These are phyloP conservation scores for Drosophila biarmipes DNA, from an alignment of 1,140 invertebrate genomes.

Conservation along the genomic window DNA sequence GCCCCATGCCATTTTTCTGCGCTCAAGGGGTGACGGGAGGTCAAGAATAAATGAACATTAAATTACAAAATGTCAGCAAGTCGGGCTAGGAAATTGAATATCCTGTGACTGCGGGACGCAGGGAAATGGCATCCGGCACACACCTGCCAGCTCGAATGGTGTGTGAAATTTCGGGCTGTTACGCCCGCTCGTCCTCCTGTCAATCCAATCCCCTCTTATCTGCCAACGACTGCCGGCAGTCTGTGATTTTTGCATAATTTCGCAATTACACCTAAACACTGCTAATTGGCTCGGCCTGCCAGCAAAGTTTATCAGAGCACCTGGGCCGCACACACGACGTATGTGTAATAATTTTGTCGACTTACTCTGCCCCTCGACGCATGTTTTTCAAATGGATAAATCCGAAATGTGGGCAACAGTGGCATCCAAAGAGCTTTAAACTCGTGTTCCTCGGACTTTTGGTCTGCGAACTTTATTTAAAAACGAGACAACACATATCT, in stretches of 20 bases:
- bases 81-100: slow-evolving; percentile 64
- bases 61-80: slow-evolving; percentile 43
- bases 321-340: slow-evolving; percentile 42
- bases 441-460: neutral
- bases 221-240: slow-evolving; percentile 9
- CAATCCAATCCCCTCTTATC: slow-evolving; percentile 9
- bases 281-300: slow-evolving; percentile 56
- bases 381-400: slow-evolving; percentile 4
- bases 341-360: slow-evolving; percentile 31
- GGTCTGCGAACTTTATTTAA: slow-evolving; percentile 1
- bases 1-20: slow-evolving; percentile 10
- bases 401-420: neutral
- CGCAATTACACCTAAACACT: slow-evolving; percentile 65
- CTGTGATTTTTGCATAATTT: slow-evolving; percentile 73
- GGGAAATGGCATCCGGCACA: slow-evolving; percentile 11
- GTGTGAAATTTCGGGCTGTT: slow-evolving; percentile 1
- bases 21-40: slow-evolving; percentile 23
- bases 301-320: slow-evolving; percentile 47
- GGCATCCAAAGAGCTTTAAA: neutral
- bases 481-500: neutral
- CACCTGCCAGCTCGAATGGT: slow-evolving; percentile 12
- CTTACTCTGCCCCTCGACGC: neutral
- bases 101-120: slow-evolving; percentile 37
- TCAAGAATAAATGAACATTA: slow-evolving; percentile 49
- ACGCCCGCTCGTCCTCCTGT: neutral